Evolutionary conservation across 1,140 invertebrate species (phyloP), one percentile per base, ranked within the genome.

Genomic region (roundworm (Caenorhabditis elegans)): DNA sequence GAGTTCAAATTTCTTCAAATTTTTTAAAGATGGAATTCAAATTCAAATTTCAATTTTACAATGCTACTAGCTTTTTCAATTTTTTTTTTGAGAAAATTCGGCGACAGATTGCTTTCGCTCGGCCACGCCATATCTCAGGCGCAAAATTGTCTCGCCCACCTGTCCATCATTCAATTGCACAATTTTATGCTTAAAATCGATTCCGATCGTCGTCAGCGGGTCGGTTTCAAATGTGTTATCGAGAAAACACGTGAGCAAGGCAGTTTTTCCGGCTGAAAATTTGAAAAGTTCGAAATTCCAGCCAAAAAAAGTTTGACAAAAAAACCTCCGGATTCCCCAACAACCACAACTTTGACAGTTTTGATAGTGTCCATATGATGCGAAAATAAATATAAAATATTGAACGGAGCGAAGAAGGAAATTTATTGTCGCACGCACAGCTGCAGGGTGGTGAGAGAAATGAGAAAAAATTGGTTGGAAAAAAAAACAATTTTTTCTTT

Each of bases 241-340:
- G 2, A 83, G 26, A 46, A 70, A 83, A 2, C 43, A 53, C 13
- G 43, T 75, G 11, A 83, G 26, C 11, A 83, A 36, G 13, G 82
- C 82, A 15, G 82, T 79, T 24, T 83, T 83, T 46, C 82, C 82
- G 31, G 60, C 82, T 83, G 36, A 47, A 83, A 83, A 43, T 43
- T n/a, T n/a, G n/a, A n/a, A n/a, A n/a, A n/a, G n/a, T n/a, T n/a
- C n/a, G n/a, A n/a, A n/a, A n/a, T n/a, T n/a, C n/a, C n/a, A n/a
- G n/a, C n/a, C n/a, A n/a, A n/a, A n/a, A n/a, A n/a, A n/a, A n/a
- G n/a, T n/a, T n/a, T n/a, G n/a, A n/a, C n/a, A n/a, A n/a, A n/a
- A n/a, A n/a, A 13, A 82, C 82, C 82, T 43, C 82, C 76, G 19
- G 82, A 65, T 46, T 83, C 82, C n/a, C 82, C 82, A 31, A 83